Conservation (phyloP, 2,797 vertebrate genomes). For the Sitta carolinensis region DNA sequence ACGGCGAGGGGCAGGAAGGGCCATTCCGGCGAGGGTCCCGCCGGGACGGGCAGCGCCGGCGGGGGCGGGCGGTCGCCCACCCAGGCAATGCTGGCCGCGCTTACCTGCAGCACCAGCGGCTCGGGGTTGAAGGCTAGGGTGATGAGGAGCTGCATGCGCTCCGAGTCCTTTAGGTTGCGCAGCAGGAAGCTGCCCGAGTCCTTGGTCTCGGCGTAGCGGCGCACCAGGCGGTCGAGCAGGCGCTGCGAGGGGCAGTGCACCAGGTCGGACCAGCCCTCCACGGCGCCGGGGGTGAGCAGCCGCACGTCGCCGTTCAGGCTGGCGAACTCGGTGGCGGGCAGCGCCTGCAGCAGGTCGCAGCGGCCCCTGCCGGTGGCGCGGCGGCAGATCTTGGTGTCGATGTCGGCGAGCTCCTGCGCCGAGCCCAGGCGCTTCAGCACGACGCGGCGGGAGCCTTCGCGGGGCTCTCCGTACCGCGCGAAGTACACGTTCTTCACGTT, state of each 20-base stretch:
- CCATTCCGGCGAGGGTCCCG: not conserved
- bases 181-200: conserved; percentile 98
- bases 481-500: conserved; percentile 99
- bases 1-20: not conserved
- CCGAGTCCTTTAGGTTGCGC: conserved; percentile 97
- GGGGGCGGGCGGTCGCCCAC: not conserved
- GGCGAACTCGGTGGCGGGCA: conserved; percentile 96
- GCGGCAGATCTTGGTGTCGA: conserved; percentile 98
- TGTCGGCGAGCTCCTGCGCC: conserved; percentile 93
- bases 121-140: conserved; percentile 91
- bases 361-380: conserved; percentile 92
- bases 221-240: conserved; percentile 93
- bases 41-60: not conserved
- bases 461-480: conserved; percentile 94
- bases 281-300: conserved; percentile 95
- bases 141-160: conserved; percentile 98
- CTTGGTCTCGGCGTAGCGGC: conserved; percentile 97
- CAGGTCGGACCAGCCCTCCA: conserved; percentile 98
- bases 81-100: not conserved
- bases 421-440: conserved; percentile 96
- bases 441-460: conserved; percentile 93
- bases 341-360: conserved; percentile 94
- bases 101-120: conserved; percentile 88
- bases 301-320: conserved; percentile 95
- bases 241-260: conserved; percentile 98